Evolutionary conservation across 2,888 invertebrate species (phyloP), one percentile per base, ranked within the genome.

Genomic region (Ophion costatus): DNA sequence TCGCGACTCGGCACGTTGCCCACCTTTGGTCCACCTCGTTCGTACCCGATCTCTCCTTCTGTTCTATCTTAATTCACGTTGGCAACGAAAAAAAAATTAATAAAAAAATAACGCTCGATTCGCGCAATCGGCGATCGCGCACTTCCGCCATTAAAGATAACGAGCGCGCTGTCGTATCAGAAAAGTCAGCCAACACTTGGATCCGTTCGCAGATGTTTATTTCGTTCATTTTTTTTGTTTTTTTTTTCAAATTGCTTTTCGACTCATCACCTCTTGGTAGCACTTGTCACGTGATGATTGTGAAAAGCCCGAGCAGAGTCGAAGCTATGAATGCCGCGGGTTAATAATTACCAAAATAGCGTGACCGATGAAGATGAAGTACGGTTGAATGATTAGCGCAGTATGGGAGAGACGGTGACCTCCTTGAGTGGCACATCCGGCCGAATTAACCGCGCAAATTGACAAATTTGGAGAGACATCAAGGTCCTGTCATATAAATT

Each of bases 1-100:
- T 91, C 90, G 88, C 87, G 87, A 88, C 90, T 90, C 89, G 89
- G 89, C 88, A 88, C 80, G 83, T 38, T 83, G 85, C 66, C 45
- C 59, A 66, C 64, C 77, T 61, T 70, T 42, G 75, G 77, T 66
- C 70, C 70, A 61, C 71, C 80, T 80, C 85, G 59, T 70, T 73
- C 71, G 70, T 79, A 33, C 59, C 63, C 6, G 69, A 24, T 45
- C 17, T 71, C 59, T 57, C 24, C 29, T 61, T 77, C 38, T 56
- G 42, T 61, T 77, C 38, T 56, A n/a, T 67, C 6, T 59, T 24
- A 1, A n/a, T 70, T 70, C 56, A 51, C 38, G 29, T 56, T 57
- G 29, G 3, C 4, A 29, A 4, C 4, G 29, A 29, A 4, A 29
- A 29, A 29, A 29, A 4, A 71, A 29, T 22, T 10, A 42, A 81